These are phyloP conservation scores for Xenopus borealis DNA, from an alignment of 2,113 vertebrate species.

Conservation along the genomic window DNA sequence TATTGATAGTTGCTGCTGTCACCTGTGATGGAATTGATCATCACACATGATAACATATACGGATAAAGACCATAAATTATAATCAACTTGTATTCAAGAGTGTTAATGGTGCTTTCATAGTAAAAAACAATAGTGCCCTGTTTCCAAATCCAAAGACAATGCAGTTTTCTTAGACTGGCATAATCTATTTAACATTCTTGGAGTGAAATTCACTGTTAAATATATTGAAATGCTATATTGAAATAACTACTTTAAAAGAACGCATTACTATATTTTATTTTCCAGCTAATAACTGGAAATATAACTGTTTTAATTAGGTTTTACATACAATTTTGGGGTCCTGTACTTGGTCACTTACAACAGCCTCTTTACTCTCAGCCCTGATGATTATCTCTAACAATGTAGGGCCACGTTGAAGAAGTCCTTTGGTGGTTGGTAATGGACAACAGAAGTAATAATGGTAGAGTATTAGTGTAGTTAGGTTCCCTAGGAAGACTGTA, in stretches of 20 bases:
- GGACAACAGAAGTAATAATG: too few species aligned
- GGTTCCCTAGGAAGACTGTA: too few species aligned
- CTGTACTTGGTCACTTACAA: too few species aligned
- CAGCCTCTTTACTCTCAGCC: too few species aligned
- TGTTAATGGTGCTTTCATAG: conserved; percentile 41
- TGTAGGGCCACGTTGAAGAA: too few species aligned
- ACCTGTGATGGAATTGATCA: conserved; percentile 46
- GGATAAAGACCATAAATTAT: conserved; percentile 46
- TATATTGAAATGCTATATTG: neutral
- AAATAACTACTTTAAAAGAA: neutral
- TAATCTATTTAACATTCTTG: conserved; percentile 5
- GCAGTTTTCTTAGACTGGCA: conserved; percentile 1
- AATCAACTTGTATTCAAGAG: conserved; percentile 44
- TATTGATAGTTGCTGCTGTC: conserved; percentile 45
- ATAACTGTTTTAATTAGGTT: too few species aligned
- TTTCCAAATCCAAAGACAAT: conserved; percentile 40
- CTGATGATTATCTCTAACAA: too few species aligned
- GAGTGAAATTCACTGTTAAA: conserved; percentile 8
- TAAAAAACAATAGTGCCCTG: conserved; percentile 34
- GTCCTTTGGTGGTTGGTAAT: too few species aligned
- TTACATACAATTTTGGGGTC: too few species aligned
- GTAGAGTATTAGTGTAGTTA: too few species aligned
- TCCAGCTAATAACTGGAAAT: too few species aligned
- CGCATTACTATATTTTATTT: neutral
- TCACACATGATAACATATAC: conserved; percentile 29